Base-by-base conservation (phyloP, 2,113 vertebrate species). In the Oenanthe melanoleuca region DNA sequence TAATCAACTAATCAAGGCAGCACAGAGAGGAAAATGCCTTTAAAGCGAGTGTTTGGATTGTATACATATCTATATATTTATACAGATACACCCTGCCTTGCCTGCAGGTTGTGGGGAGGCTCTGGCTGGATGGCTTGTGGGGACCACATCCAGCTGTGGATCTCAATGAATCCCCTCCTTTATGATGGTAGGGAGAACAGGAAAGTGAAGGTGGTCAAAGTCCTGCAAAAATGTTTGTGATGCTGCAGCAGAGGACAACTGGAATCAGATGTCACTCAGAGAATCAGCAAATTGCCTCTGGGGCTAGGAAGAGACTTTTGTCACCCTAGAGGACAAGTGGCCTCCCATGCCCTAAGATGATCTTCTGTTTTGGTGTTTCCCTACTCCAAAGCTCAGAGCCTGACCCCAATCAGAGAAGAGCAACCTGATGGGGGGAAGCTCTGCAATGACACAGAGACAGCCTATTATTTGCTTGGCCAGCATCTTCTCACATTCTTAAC, bases 61-160 rank as follows among this genome's bases (percentile, higher is more conserved):
- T 7, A 34, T 12, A 25, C 2, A 42, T 5, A 16, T 9, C 15
- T 70, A 53, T 28, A 5, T 23, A 42, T 22, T 1, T 26, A 6
- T 19, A 9, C 12, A 20, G 33, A 3, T 14, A 11, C 33, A 5
- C 45, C 44, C 45, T 89, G 69, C n/a, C 28, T 61, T 60, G 72
- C 31, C 23, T 4, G 1, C 2, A 2, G 18, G 14, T 12, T 71
- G 8, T 1, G 1, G 38, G 52, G 29, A 65, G 3, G 49, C 22
- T 49, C 50, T 78, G 37, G 19, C 16, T 60, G 42, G 22, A 56
- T 2, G 4, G 25, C 56, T 47, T 47, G 12, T 52, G 44, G 29
- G 29, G 31, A 16, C 10, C 13, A 40, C 4, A 3, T 37, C 28
- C 1, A 2, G 22, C 42, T 10, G 2, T 53, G 44, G 47, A 67